These are phyloP conservation scores for Tyrannus savana DNA, from an alignment of 2,113 vertebrate genomes.

Conservation along the genomic window DNA sequence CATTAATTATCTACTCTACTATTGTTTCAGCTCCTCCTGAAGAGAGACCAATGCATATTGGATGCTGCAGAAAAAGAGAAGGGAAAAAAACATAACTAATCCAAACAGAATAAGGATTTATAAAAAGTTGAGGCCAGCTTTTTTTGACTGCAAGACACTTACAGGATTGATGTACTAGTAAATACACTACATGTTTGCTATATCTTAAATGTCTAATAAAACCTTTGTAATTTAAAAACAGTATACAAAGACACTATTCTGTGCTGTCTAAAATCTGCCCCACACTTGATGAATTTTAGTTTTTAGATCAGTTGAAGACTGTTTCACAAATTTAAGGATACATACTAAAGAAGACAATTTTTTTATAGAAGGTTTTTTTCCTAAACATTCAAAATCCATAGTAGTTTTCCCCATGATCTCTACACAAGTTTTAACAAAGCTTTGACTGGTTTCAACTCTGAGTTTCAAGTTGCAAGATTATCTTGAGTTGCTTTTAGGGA, in stretches of 20 bases:
- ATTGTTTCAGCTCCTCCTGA: neutral
- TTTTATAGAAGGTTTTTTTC: neutral
- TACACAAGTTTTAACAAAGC: neutral
- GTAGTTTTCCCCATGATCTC: neutral
- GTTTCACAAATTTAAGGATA: neutral
- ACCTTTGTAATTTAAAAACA: neutral
- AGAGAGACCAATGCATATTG: neutral
- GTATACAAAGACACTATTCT: neutral
- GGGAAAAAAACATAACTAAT: neutral
- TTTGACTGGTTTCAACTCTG: neutral
- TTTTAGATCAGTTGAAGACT: neutral
- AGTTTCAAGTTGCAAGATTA: neutral
- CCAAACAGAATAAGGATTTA: neutral
- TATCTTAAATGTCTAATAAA: neutral
- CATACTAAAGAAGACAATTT: neutral
- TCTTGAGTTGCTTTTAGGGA: neutral
- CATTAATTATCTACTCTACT: neutral
- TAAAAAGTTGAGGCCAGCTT: neutral
- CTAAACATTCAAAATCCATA: neutral
- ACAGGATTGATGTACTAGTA: neutral
- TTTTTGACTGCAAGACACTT: neutral
- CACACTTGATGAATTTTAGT: neutral
- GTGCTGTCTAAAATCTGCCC: neutral
- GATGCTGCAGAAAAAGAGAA: neutral
- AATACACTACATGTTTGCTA: neutral